Base-by-base conservation (phyloP, 2,888 invertebrate species). In the Platerodrilus igneus region DNA sequence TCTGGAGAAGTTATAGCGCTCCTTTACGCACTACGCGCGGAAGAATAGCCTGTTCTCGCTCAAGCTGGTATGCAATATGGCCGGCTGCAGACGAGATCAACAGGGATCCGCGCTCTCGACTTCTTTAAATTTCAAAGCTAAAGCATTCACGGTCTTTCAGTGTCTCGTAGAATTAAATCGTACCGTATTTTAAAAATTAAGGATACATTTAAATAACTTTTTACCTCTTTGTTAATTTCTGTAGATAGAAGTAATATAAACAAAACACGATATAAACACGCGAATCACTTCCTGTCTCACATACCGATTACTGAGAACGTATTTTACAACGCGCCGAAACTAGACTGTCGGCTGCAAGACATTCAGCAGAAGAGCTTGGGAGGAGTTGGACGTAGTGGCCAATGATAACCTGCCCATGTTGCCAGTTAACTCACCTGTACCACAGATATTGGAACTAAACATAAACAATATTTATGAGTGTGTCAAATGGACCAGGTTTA, bases 41-140 rank as follows among this genome's bases (percentile, higher is more conserved):
- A 45, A 48, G 44, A 47, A 38, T 48, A 40, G 46, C 45, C 50
- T 37, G 58, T 55, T 62, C 64, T 60, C 61, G 45, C 59, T 67
- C 64, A 50, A 56, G 57, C 61, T 67, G 69, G 69, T 69, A 69
- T 69, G 68, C 69, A 68, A 68, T 67, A 69, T 69, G 69, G 69
- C 69, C 66, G 69, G 60, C 45, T 46, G 43, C 51, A 52, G 50
- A 53, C 51, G 48, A 52, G 49, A 53, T 47, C 53, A 48, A 49
- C 51, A 55, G 57, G 59, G 62, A 59, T 58, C 59, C 58, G 56
- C 56, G 58, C 47, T 55, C 34, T 44, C 51, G 48, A 45, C 48
- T 52, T 50, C 51, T 38, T 47, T n/a, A n/a, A n/a, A n/a, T n/a
- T n/a, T n/a, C n/a, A n/a, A n/a, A n/a, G n/a, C n/a, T n/a, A n/a